phyloP scores from a whole-genome alignment of 2,888 invertebrate species.

The Agrilus cyanescens region DNA sequence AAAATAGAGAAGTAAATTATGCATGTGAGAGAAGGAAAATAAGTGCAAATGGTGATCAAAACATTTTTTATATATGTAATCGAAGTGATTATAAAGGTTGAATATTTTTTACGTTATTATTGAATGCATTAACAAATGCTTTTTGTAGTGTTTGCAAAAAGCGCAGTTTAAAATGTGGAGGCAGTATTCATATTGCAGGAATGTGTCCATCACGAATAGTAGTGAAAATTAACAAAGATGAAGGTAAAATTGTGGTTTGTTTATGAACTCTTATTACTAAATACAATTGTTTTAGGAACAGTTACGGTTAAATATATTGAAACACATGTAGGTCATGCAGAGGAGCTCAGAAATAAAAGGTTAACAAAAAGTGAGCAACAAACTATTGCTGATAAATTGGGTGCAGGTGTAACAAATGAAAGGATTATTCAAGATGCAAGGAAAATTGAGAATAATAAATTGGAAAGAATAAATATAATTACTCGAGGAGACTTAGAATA shows the following conservation, averaged over 20 bases:
- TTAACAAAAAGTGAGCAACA: conserved; percentile 12
- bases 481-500: conserved; percentile 5
- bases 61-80: conserved; percentile 9
- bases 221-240: conserved; percentile 3
- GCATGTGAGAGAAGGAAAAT: background rate
- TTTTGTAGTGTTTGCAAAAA: conserved; percentile 4
- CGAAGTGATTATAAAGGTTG: conserved; percentile 9
- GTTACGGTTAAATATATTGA: conserved; percentile 10
- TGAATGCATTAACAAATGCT: background rate
- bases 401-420: conserved; percentile 1
- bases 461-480: too few relatives aligned
- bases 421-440: too few relatives aligned
- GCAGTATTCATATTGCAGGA: conserved; percentile 5
- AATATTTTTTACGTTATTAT: background rate
- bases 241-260: background rate
- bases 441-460: too few relatives aligned
- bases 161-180: conserved; percentile 8
- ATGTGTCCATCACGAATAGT: conserved; percentile 12
- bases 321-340: conserved; percentile 14
- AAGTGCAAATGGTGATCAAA: conserved; percentile 1
- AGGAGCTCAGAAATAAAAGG: conserved; percentile 11
- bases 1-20: conserved; percentile 8
- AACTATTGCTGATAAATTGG: conserved; percentile 8
- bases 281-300: conserved; percentile 6
- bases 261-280: background rate